Evolutionary conservation across 2,888 invertebrate genomes (phyloP), one percentile per base, ranked within the genome.

Genomic region (Parthenolecanium corni): DNA sequence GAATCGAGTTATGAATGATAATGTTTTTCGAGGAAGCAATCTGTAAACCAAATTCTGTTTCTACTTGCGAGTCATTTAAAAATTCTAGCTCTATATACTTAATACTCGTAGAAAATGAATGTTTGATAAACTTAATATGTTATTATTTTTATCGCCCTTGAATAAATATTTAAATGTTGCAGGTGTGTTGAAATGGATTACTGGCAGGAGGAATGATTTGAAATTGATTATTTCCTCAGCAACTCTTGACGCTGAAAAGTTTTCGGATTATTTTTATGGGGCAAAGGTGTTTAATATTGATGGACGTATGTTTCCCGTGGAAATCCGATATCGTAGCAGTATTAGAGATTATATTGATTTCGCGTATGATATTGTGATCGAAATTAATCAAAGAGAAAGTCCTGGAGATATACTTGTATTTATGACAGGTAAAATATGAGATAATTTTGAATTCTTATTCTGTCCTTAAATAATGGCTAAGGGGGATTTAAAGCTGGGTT

Each of bases 211-310:
- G 5, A 23, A 40, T 40, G 61, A 61, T 51, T 61, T 61, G 23
- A 61, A 61, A 23, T 12, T 61, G 16, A 40, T 61, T 36, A 61
- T 61, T 49, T 61, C 61, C 3, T 61, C 61, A 23, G 61, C 61
- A n/a, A 61, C 61, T 1, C 21, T 61, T 1, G 61, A 61, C 1
- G 49, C 61, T 1, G 24, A 23, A 31, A 61, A 61, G 20, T 61
- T 61, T 20, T 20, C 51, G 9, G 20, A 25, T 2, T 61, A 61
- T 24, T 61, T 61, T 16, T 49, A 40, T 16, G 6, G 49, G 5
- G 61, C 61, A 1, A 16, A 31, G 3, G 38, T 61, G n/a, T 61
- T 61, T 21, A n/a, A 23, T 20, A 61, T 61, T 14, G 11, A 2
- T 14, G 61, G 61, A 3, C 47, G 61, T 20, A 61, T 61, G 61